These are phyloP conservation scores for Malurus elegans DNA, from an alignment of 2,113 vertebrate genomes.

Conservation along the genomic window DNA sequence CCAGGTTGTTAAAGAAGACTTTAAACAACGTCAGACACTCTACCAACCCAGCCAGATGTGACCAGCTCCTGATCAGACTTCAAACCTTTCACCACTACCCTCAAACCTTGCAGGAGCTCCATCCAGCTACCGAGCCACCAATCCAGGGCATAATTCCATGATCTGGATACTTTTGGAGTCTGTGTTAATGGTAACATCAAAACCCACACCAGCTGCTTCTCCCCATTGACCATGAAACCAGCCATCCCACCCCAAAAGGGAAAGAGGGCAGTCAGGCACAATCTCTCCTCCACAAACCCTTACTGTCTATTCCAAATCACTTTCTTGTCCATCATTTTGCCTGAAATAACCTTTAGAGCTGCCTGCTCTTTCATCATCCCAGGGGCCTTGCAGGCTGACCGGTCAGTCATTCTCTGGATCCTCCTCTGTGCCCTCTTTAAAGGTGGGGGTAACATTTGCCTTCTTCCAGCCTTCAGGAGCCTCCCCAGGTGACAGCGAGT, in stretches of 20 bases:
- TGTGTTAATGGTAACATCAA: background rate
- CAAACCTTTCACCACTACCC: background rate
- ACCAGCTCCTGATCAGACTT: background rate
- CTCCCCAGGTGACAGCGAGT: background rate
- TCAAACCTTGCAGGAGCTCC: background rate
- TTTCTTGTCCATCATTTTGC: background rate
- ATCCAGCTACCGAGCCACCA: background rate
- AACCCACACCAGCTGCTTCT: background rate
- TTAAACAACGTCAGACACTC: background rate
- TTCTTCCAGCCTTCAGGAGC: background rate
- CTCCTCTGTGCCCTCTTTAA: background rate
- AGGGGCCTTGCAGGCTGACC: background rate
- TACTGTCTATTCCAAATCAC: rapidly evolving
- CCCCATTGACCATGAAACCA: background rate
- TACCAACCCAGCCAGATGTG: background rate
- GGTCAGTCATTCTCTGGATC: background rate
- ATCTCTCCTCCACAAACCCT: background rate
- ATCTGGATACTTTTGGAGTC: background rate
- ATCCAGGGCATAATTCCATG: background rate
- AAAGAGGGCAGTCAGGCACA: background rate
- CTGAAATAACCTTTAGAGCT: background rate
- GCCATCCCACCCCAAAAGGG: background rate
- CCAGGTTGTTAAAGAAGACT: background rate
- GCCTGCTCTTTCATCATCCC: background rate
- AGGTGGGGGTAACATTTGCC: background rate